Evolutionary conservation across 2,888 invertebrate species (phyloP), one percentile per base, ranked within the genome.

Genomic region (Rapana venosa): DNA sequence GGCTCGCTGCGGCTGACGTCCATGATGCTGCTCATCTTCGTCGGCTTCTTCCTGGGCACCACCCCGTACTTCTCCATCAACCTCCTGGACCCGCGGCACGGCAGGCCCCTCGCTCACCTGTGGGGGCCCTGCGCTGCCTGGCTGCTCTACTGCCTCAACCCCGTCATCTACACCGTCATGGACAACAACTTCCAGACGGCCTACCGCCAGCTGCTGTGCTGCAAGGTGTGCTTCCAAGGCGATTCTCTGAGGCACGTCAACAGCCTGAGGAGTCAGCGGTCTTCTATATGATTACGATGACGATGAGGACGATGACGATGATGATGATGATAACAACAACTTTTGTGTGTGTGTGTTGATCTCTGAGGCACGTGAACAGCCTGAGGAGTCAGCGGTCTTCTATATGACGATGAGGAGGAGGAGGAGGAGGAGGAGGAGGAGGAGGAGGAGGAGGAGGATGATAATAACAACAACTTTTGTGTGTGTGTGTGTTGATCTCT

Each of bases 21-120:
- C 47, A 95, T 94, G 94, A 95, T 95, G 95, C 88, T 94, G 88
- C 93, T 94, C 91, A 94, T 94, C 89, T 95, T 94, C 92, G 91
- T 92, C 66, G 93, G 94, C 74, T 94, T 94, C 90, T 93, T 94
- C 90, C 35, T 94, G 47, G 94, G 94, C 87, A 93, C 94, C 47
- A 94, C 94, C 84, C 95, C 95, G 0, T 95, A 94, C 91, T 94
- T 94, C 91, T 90, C 93, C 35, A 90, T 94, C 58, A 94, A 94
- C 92, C 92, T 94, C 15, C 90, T 93, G 6, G 94, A 94, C 88
- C 92, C 92, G 35, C 91, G 91, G 8, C 92, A 93, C 79, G 91
- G 87, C 35, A 90, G 93, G 81, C 94, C 94, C 11, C 90, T 94
- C 86, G 93, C 94, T 35, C 94, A 95, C 90, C 91, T 94, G 77